A percentile compares a stretch with the other conserved stretches of the same genome.
phyloP scores from a whole-genome alignment of 1,140 invertebrate species.

The Brachionus manjavacas region DNA sequence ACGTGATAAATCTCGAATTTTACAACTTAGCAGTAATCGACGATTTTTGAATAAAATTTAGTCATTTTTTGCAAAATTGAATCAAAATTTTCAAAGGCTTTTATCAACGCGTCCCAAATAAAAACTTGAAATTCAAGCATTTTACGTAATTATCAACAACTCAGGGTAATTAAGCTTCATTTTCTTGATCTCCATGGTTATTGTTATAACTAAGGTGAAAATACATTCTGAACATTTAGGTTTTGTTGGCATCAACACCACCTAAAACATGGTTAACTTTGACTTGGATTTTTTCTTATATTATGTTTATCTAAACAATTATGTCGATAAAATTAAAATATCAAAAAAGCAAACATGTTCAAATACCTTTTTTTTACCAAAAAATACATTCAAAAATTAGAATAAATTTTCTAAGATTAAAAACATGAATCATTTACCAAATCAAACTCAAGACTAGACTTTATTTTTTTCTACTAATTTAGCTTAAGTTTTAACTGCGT shows the following conservation, averaged over 20 bases:
- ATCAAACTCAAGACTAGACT: neutral
- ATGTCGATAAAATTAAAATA: neutral
- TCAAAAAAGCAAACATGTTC: neutral
- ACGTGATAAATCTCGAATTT: neutral
- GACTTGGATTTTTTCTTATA: neutral
- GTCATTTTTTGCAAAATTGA: neutral
- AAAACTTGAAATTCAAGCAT: neutral
- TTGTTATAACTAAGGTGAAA: neutral
- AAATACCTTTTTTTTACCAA: neutral
- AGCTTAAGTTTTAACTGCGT: neutral
- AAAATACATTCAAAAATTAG: neutral
- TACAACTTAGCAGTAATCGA: neutral
- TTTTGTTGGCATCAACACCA: neutral
- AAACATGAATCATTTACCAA: neutral
- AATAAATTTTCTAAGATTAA: neutral
- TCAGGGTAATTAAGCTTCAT: neutral
- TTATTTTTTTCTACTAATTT: neutral
- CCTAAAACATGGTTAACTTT: neutral
- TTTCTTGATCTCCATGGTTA: neutral
- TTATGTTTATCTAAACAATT: neutral
- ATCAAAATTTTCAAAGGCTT: neutral
- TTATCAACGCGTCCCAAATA: neutral
- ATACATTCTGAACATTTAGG: neutral
- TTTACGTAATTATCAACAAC: neutral
- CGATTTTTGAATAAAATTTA: neutral